Evolutionary conservation across 2,113 vertebrate species (phyloP).

Genomic region (Mixornis gularis): DNA sequence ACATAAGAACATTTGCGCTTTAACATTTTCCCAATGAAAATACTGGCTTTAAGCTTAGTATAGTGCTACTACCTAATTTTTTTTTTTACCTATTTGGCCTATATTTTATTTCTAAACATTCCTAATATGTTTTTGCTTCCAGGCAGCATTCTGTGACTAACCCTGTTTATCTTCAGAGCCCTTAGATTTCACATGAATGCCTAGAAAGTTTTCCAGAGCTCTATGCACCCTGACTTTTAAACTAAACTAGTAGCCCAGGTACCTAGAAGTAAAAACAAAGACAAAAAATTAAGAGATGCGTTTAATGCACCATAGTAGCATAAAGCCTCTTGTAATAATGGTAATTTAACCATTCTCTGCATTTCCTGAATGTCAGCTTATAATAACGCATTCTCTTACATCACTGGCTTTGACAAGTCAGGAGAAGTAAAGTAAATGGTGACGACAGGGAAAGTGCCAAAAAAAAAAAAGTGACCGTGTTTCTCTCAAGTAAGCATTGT

Average conservation of each 20-base stretch:
- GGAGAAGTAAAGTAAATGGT: background rate
- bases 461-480: background rate
- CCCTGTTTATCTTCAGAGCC: background rate
- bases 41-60: background rate
- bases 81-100: background rate
- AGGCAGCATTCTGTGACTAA: background rate
- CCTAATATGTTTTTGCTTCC: background rate
- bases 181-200: background rate
- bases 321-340: constrained; percentile 22
- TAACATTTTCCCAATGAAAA: background rate
- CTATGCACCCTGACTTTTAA: background rate
- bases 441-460: background rate
- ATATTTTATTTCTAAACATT: background rate
- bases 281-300: constrained; percentile 29
- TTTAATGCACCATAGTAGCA: constrained; percentile 45
- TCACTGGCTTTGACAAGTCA: constrained; percentile 13
- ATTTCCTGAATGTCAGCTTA: constrained; percentile 41
- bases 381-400: constrained; percentile 25
- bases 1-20: background rate
- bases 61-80: background rate
- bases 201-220: background rate
- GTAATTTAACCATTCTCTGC: background rate
- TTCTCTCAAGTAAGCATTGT: constrained; percentile 9
- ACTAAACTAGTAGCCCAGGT: background rate
- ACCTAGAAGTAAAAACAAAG: constrained; percentile 6